Evolutionary conservation across 1,140 invertebrate genomes (phyloP).

Genomic region (Tetraneura akinire): DNA sequence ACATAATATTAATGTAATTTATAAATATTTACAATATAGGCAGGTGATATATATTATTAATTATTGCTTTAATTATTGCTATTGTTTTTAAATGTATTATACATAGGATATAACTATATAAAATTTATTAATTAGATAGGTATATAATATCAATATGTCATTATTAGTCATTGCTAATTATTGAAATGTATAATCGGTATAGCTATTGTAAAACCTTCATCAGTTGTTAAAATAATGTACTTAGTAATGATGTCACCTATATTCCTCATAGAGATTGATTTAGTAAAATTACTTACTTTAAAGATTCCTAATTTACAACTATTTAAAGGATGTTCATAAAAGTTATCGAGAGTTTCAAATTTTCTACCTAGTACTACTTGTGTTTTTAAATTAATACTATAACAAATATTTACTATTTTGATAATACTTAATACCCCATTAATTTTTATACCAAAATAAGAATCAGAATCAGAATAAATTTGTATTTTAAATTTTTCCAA

Average conservation of each 20-base stretch:
- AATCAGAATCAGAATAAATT: not conserved
- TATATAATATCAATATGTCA: no score
- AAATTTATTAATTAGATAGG: no score
- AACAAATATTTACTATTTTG: not conserved
- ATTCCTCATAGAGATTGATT: not conserved
- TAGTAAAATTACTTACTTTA: slow-evolving; percentile 9
- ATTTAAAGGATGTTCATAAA: not conserved
- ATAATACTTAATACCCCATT: not conserved
- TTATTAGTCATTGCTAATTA: no score
- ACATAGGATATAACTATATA: no score
- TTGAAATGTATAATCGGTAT: not conserved
- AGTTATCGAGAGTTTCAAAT: not conserved
- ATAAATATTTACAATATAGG: no score
- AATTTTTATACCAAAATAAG: not conserved
- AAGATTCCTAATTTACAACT: slow-evolving; percentile 3
- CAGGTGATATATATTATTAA: no score
- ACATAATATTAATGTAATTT: no score
- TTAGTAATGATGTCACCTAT: not conserved
- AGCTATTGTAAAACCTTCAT: not conserved
- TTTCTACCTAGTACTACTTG: not conserved
- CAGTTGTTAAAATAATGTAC: not conserved
- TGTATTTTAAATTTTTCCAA: not conserved
- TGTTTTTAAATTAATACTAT: not conserved
- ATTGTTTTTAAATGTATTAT: no score
- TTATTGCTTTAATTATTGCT: no score